Evolutionary conservation across 2,888 invertebrate species (phyloP), one percentile per base, ranked within the genome.

Genomic region (Trissolcus japonicus): DNA sequence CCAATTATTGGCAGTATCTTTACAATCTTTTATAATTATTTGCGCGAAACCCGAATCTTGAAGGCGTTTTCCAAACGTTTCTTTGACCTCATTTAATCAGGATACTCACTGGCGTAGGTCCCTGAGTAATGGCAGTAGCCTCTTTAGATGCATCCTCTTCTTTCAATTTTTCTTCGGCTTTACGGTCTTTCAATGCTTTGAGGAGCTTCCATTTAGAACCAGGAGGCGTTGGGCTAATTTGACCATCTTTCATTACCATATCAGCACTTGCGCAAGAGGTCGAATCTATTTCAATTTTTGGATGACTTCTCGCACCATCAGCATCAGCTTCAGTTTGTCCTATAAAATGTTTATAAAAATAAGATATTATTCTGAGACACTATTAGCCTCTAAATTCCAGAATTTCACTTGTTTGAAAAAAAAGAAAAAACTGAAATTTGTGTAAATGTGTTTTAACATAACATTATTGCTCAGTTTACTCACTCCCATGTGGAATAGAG

Each of bases 181-280:
- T 96, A 76, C 95, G 92, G 84, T 97, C 96, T 87, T 96, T 96
- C 29, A 97, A 89, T 0, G 96, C 96, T 89, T 96, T 97, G 2
- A 97, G 89, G 53, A 97, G 91, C 88, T 96, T 96, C 97, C 97
- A 97, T 88, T 96, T 96, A 86, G 96, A 96, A 7, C 95, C 94
- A 61, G 94, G 91, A 11, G 92, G 92, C 55, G 92, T 91, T 13
- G 91, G 87, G 82, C 86, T 82, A 54, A 86, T 80, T 87, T 89
- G 83, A 86, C 91, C 78, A 84, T 86, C 86, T 87, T 90, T 77
- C 85, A 90, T 85, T 80, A 85, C 84, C 17, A 83, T 80, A 69
- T 87, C 88, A 25, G 87, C 85, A 71, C 83, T 84, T 9, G 85
- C 86, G 76, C 87, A 88, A 78, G 89, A 85, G 56, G 89, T 86